These are phyloP conservation scores for Regulus satrapa DNA, from an alignment of 2,113 vertebrate genomes.

Conservation along the genomic window DNA sequence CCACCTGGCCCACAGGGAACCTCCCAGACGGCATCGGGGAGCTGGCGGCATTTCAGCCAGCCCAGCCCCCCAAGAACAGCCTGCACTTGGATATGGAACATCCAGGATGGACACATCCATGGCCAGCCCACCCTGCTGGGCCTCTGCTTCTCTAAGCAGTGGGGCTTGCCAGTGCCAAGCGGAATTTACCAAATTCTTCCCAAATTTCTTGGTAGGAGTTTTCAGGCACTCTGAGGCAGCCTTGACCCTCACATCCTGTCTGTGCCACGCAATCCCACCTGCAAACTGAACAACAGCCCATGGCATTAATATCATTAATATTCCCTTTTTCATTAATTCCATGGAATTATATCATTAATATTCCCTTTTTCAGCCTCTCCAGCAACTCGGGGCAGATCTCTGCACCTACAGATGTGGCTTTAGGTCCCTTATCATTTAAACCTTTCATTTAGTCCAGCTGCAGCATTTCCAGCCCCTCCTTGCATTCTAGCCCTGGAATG, in stretches of 20 bases:
- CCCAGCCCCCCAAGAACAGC: neutral
- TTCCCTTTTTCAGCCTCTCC: neutral
- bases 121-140: accelerated
- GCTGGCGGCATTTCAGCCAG: neutral
- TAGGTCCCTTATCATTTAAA: neutral
- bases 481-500: neutral
- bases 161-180: neutral
- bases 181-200: neutral
- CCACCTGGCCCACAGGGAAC: neutral
- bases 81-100: accelerated
- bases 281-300: neutral
- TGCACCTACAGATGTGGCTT: accelerated
- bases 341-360: no score
- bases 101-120: neutral
- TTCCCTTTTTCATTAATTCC: neutral
- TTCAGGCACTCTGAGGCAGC: neutral
- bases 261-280: neutral
- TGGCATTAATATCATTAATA: accelerated
- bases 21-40: neutral
- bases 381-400: neutral
- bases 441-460: neutral
- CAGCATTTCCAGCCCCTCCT: neutral
- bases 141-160: neutral
- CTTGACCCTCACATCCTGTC: accelerated
- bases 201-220: neutral